Conservation (phyloP, 2,888 invertebrate species). For the Agrilus biguttatus region DNA sequence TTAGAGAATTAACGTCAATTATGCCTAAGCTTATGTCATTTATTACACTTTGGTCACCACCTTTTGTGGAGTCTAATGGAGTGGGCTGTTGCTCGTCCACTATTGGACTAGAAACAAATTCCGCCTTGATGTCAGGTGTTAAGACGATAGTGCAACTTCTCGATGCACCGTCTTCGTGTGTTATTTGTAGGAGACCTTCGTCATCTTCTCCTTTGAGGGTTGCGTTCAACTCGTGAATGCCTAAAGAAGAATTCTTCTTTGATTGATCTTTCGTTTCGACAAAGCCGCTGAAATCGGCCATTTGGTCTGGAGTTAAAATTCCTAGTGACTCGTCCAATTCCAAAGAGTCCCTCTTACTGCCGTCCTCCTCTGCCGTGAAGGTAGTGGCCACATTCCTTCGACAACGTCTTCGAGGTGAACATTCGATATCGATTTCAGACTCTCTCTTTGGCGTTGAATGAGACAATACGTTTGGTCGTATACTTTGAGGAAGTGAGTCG, state of each 20-base stretch:
- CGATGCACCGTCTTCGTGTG: no score
- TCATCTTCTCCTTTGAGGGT: neutral
- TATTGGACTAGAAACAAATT: conserved; percentile 1
- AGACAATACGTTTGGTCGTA: neutral
- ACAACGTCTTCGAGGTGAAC: conserved; percentile 6
- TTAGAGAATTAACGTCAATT: conserved; percentile 45
- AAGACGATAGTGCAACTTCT: conserved; percentile 1
- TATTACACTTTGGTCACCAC: conserved; percentile 16
- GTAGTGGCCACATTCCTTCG: conserved; percentile 1
- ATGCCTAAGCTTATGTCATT: conserved; percentile 29
- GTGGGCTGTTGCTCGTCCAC: conserved; percentile 13
- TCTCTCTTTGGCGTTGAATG: neutral
- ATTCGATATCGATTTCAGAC: conserved; percentile 3
- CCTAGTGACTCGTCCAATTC: conserved; percentile 72
- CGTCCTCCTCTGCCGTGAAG: conserved; percentile 15
- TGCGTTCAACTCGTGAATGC: conserved; percentile 10
- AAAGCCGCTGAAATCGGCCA: conserved; percentile 47
- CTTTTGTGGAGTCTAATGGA: no score
- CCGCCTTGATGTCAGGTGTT: conserved; percentile 7
- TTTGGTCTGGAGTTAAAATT: conserved; percentile 78
- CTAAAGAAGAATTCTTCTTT: conserved; percentile 30
- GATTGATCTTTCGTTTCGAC: conserved; percentile 35
- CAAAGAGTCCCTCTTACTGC: conserved; percentile 59
- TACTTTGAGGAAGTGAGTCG: neutral
- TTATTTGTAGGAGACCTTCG: no score